phyloP scores from a whole-genome alignment of 2,113 vertebrate species.

The Ceyx cyanopectus region DNA sequence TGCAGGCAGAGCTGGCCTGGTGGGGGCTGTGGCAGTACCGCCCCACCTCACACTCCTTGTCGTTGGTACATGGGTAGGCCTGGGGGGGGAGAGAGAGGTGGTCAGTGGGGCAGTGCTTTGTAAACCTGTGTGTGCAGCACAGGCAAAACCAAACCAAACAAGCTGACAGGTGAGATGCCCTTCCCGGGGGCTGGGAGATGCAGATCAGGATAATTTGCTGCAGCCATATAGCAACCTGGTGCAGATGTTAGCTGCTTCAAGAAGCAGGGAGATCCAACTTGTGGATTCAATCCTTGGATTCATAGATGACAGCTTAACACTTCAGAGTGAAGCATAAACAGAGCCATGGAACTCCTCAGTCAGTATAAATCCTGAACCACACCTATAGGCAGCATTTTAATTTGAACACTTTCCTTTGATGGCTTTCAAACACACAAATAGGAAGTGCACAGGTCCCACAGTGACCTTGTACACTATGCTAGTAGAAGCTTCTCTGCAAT shows the following conservation, averaged over 20 bases:
- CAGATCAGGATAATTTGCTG: not conserved
- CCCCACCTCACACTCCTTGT: constrained; percentile 92
- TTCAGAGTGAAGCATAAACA: not conserved
- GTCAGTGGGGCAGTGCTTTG: not conserved
- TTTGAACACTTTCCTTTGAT: not conserved
- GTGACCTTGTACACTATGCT: not conserved
- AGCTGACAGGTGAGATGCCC: fast-evolving
- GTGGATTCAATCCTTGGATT: not conserved
- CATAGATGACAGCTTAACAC: not conserved
- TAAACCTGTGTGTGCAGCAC: not conserved
- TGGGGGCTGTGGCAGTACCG: constrained; percentile 95
- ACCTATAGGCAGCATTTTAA: not conserved
- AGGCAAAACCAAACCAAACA: not conserved
- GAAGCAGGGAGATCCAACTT: not conserved
- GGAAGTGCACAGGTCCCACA: not conserved
- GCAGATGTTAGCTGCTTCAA: not conserved
- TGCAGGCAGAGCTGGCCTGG: constrained; percentile 86
- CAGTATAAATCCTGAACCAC: not conserved
- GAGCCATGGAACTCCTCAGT: not conserved
- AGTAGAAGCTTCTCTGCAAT: not conserved
- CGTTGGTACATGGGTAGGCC: constrained; percentile 91
- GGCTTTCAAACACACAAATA: not conserved
- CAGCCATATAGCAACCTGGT: not conserved
- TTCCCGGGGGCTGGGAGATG: fast-evolving
- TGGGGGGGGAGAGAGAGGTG: constrained; percentile 32